These are phyloP conservation scores for Chrysopilus asiliformis DNA, from an alignment of 2,888 invertebrate genomes.

Conservation along the genomic window DNA sequence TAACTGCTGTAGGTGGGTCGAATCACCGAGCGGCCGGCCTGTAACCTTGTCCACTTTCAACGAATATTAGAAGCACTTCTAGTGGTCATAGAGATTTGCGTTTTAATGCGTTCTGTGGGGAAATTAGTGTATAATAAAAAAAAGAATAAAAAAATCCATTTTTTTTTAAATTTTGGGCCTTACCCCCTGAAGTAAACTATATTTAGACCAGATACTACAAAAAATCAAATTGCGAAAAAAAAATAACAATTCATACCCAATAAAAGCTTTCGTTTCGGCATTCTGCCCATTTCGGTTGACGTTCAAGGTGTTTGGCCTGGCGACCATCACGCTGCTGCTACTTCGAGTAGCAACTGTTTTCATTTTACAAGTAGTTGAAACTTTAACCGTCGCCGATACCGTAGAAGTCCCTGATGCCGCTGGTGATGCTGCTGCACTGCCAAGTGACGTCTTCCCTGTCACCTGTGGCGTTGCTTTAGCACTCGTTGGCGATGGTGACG, in stretches of 20 bases:
- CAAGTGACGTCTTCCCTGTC: no score
- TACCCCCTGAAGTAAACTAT: no score
- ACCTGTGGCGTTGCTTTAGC: neutral
- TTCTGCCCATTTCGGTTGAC: conserved; percentile 30
- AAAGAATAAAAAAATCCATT: no score
- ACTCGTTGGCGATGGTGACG: neutral
- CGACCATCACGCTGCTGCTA: neutral
- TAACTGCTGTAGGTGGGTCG: no score
- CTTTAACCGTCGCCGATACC: neutral
- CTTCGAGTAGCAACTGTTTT: neutral
- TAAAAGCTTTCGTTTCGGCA: conserved; percentile 31
- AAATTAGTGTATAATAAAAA: no score
- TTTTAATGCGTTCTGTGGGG: no score
- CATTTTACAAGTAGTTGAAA: neutral
- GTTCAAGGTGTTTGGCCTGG: conserved; percentile 31
- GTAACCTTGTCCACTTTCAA: no score
- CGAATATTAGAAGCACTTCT: no score
- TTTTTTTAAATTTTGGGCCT: no score
- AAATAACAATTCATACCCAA: conserved; percentile 24
- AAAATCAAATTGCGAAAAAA: conserved; percentile 7
- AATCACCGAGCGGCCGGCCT: no score
- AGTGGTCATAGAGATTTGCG: no score
- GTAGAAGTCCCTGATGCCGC: neutral
- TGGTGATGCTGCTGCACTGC: neutral
- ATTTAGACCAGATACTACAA: no score